A percentile compares a stretch with the other conserved stretches of the same genome.
phyloP scores from a whole-genome alignment of 2,797 vertebrate genomes.

The Sphaeramia orbicularis region DNA sequence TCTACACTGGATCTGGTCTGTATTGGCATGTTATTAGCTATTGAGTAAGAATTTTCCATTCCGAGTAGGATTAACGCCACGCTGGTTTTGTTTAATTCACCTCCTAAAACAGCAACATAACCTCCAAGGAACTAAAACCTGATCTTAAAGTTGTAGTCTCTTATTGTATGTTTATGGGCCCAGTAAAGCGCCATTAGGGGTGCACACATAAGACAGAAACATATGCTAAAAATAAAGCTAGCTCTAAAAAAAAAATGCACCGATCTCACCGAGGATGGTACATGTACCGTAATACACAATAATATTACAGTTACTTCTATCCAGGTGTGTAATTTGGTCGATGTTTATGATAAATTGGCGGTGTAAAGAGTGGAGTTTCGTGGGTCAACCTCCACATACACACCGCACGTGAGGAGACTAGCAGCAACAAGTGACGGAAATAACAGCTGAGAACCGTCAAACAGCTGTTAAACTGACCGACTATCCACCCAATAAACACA shows the following conservation, averaged over 20 bases:
- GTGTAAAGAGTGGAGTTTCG: fast-evolving
- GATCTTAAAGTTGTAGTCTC: too few relatives aligned
- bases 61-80: too few relatives aligned
- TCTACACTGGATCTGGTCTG: too few relatives aligned
- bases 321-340: fast-evolving
- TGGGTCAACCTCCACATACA: fast-evolving
- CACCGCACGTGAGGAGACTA: neutral
- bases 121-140: too few relatives aligned
- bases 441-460: neutral
- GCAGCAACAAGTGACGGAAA: constrained; percentile 60
- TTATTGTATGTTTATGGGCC: too few relatives aligned
- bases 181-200: too few relatives aligned
- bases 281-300: fast-evolving
- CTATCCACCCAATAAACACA: fast-evolving
- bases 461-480: neutral
- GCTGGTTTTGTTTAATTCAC: too few relatives aligned
- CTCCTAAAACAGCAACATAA: too few relatives aligned
- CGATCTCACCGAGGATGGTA: fast-evolving
- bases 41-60: too few relatives aligned
- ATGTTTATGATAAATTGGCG: neutral
- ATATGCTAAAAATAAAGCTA: neutral
- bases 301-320: fast-evolving
- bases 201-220: too few relatives aligned
- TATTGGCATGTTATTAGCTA: too few relatives aligned
- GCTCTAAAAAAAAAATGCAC: neutral